Percentiles rank a stretch among this genome's conserved stretches.
Evolutionary conservation across 2,113 vertebrate species (phyloP).

Genomic region (Barbus barbus): DNA sequence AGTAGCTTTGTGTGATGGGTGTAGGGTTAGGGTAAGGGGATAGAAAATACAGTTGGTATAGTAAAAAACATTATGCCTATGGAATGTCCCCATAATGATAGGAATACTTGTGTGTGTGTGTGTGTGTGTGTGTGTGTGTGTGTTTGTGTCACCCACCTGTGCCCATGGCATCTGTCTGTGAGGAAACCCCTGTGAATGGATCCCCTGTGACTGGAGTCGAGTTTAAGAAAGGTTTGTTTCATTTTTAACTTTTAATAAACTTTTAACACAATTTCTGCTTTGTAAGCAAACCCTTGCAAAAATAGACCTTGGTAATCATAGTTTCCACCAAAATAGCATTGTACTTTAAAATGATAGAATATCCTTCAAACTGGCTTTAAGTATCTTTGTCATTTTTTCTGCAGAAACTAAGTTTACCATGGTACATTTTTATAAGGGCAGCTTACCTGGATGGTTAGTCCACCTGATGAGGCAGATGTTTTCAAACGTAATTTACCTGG

Average conservation of each 20-base stretch:
- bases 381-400: not conserved
- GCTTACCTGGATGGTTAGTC: not conserved
- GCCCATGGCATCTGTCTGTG: conserved; percentile 50
- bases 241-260: not conserved
- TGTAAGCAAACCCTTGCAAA: conserved; percentile 14
- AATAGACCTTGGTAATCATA: conserved; percentile 8
- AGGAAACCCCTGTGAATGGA: conserved; percentile 50
- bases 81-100: too few species aligned
- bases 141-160: conserved; percentile 45
- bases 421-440: not conserved
- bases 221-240: not conserved
- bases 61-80: too few species aligned
- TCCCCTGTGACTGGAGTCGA: conserved; percentile 62
- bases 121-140: not conserved
- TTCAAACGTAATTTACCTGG: conserved; percentile 50
- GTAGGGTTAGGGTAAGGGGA: too few species aligned
- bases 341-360: not conserved
- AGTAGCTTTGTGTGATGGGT: too few species aligned
- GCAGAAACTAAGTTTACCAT: conserved; percentile 3
- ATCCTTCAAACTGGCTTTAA: not conserved
- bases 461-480: not conserved
- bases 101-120: not conserved
- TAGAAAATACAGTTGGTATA: too few species aligned
- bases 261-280: not conserved
- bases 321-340: not conserved